Percentiles rank a stretch among this genome's conserved stretches.
Evolutionary conservation across 2,113 vertebrate species (phyloP).

Genomic region (Copsychus sechellarum): DNA sequence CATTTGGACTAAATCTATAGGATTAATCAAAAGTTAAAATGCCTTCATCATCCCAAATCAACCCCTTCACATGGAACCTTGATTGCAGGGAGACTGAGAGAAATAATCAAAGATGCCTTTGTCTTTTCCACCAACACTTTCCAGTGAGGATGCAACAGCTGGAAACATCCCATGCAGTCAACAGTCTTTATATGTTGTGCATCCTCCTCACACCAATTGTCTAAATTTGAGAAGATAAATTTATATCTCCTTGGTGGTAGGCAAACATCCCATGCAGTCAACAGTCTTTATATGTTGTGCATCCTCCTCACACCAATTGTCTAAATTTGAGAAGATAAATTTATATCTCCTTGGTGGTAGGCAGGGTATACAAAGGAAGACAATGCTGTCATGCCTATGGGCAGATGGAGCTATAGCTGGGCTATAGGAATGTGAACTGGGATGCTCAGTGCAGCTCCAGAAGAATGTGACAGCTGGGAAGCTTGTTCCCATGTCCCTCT

Average conservation of each 20-base stretch:
- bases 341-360: accelerated
- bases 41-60: background rate
- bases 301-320: background rate
- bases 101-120: background rate
- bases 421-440: background rate
- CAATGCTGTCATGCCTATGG: background rate
- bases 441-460: background rate
- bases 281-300: background rate
- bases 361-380: background rate
- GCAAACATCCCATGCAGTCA: background rate
- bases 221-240: background rate
- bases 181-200: background rate
- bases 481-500: background rate
- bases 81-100: background rate
- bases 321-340: background rate
- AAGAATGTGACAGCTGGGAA: background rate
- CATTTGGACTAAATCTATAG: background rate
- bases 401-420: background rate
- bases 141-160: background rate
- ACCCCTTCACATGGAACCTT: background rate
- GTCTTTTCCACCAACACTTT: background rate
- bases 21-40: background rate
- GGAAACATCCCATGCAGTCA: background rate
- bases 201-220: background rate
- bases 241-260: accelerated